Evolutionary conservation across 2,113 vertebrate species (phyloP).

Genomic region (Notarius quadriscutis): DNA sequence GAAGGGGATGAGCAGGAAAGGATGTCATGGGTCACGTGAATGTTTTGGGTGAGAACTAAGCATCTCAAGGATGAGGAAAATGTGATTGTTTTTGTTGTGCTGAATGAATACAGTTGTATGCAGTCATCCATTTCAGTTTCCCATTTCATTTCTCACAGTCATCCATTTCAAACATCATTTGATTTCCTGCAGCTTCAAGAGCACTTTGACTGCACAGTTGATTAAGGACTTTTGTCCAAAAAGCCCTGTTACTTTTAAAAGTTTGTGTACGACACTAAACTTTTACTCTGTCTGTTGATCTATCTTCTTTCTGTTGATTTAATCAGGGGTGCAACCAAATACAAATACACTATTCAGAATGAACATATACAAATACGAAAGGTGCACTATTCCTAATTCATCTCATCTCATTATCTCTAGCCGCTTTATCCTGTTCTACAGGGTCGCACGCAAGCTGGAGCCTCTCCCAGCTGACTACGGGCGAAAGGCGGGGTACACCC

Average conservation of each 20-base stretch:
- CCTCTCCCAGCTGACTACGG: too few species aligned
- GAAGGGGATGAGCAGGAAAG: background rate
- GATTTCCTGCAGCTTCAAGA: background rate
- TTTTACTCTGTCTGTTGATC: background rate
- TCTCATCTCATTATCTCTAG: too few species aligned
- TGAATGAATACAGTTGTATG: background rate
- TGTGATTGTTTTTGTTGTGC: background rate
- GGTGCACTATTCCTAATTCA: background rate
- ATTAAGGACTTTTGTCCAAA: background rate
- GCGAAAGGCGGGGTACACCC: too few species aligned
- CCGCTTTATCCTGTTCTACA: too few species aligned
- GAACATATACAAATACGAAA: background rate
- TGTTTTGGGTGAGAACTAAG: background rate
- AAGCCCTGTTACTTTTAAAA: background rate
- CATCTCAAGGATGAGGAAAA: background rate
- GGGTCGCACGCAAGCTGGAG: too few species aligned
- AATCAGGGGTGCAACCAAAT: too few species aligned
- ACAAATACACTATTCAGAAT: background rate
- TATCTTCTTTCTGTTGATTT: background rate
- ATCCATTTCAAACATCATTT: background rate
- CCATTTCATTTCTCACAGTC: background rate
- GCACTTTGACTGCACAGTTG: background rate
- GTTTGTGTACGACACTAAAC: background rate
- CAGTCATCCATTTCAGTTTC: too few species aligned
- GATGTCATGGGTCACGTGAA: conserved; percentile 3